Evolutionary conservation across 2,888 invertebrate species (phyloP).

Genomic region (Epiblema foenella): DNA sequence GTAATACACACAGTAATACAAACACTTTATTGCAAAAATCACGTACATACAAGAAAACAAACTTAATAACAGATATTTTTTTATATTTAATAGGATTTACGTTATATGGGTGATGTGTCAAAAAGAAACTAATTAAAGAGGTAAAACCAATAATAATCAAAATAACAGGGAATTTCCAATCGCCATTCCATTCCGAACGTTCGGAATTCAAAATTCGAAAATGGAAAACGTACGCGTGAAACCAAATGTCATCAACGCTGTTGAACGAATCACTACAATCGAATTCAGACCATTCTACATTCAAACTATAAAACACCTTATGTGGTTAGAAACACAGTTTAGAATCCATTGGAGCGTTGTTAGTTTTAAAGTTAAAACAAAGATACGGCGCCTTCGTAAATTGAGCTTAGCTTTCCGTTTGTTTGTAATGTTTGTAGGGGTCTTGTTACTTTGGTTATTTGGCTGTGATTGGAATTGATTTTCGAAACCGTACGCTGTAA

Average conservation of each 20-base stretch:
- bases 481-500: slow-evolving; percentile 76
- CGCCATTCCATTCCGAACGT: slow-evolving; percentile 16
- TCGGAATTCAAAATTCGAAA: slow-evolving; percentile 45
- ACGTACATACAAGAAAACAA: too few relatives aligned
- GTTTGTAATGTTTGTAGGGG: slow-evolving; percentile 46
- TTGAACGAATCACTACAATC: slow-evolving; percentile 67
- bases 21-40: too few relatives aligned
- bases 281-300: slow-evolving; percentile 51
- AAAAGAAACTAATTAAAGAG: neutral
- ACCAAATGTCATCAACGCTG: slow-evolving; percentile 59
- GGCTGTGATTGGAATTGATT: slow-evolving; percentile 65
- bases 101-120: too few relatives aligned
- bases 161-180: neutral
- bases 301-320: slow-evolving; percentile 46
- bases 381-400: slow-evolving; percentile 49
- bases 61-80: too few relatives aligned
- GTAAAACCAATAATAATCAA: slow-evolving; percentile 1
- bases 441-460: slow-evolving; percentile 47
- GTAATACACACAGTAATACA: too few relatives aligned
- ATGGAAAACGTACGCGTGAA: slow-evolving; percentile 53
- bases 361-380: slow-evolving; percentile 48
- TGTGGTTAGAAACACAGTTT: slow-evolving; percentile 47
- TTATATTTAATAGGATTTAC: too few relatives aligned
- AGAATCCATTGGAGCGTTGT: slow-evolving; percentile 49
- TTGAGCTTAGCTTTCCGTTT: slow-evolving; percentile 45